A percentile compares a stretch with the other conserved stretches of the same genome.
Conservation (phyloP, 2,888 invertebrate genomes). For the Prosopocoilus inquinatus region DNA sequence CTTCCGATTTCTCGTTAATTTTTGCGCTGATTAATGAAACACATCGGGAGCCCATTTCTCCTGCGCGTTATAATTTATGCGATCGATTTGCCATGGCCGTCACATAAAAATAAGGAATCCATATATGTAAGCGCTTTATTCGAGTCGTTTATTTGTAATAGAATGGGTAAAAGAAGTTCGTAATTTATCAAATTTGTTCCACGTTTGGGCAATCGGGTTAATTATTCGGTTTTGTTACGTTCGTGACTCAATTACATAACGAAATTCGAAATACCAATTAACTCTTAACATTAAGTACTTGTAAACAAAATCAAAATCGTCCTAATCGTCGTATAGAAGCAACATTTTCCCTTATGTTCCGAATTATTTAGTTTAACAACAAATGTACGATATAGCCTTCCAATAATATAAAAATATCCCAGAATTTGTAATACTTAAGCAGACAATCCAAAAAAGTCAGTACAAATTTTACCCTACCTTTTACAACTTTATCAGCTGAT, state of each 20-base stretch:
- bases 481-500: too few species aligned
- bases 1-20: slow-evolving; percentile 15
- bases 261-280: neutral
- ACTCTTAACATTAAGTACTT: too few species aligned
- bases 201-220: slow-evolving; percentile 13
- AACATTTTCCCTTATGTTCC: too few species aligned
- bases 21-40: slow-evolving; percentile 13
- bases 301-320: too few species aligned
- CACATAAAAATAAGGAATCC: slow-evolving; percentile 15
- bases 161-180: neutral
- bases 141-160: slow-evolving; percentile 9
- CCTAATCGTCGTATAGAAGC: too few species aligned
- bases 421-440: too few species aligned
- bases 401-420: too few species aligned
- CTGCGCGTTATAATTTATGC: slow-evolving; percentile 14
- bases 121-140: slow-evolving; percentile 6
- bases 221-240: slow-evolving; percentile 4
- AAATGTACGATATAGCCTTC: too few species aligned
- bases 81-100: slow-evolving; percentile 17
- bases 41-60: slow-evolving; percentile 10
- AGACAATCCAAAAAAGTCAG: too few species aligned
- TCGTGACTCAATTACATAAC: neutral
- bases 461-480: too few species aligned
- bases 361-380: too few species aligned
- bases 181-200: slow-evolving; percentile 17